Conservation (phyloP, 1,140 invertebrate species). For the Drosophila eugracilis region DNA sequence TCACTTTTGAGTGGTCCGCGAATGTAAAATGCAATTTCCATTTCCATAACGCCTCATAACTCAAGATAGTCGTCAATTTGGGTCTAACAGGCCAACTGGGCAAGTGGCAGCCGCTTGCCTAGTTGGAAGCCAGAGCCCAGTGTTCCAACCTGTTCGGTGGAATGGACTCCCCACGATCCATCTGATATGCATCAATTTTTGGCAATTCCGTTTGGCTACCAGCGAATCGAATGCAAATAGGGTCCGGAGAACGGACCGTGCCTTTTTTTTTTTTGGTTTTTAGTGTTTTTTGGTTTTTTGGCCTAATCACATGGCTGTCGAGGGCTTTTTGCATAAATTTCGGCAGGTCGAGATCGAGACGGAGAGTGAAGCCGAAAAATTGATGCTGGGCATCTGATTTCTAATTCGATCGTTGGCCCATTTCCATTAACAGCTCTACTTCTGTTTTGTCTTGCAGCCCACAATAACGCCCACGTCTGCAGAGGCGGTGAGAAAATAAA, state of each 20-base stretch:
- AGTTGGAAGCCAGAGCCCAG: neutral
- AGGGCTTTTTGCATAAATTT: constrained; percentile 53
- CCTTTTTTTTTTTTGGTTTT: too few species aligned
- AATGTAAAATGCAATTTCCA: constrained; percentile 59
- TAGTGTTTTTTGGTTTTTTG: too few species aligned
- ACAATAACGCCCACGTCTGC: constrained; percentile 46
- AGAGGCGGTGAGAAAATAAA: constrained; percentile 37
- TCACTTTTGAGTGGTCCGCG: constrained; percentile 33
- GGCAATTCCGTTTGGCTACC: constrained; percentile 55
- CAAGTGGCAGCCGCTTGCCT: neutral
- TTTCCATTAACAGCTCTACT: constrained; percentile 50
- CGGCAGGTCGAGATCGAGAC: constrained; percentile 12
- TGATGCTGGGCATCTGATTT: constrained; percentile 38
- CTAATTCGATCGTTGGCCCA: constrained; percentile 57
- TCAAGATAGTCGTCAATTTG: constrained; percentile 60
- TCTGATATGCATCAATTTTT: constrained; percentile 64
- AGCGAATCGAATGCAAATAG: constrained; percentile 68
- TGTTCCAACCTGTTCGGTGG: constrained; percentile 15
- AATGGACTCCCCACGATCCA: constrained; percentile 14
- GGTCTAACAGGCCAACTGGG: constrained; percentile 1
- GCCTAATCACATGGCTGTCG: constrained; percentile 44
- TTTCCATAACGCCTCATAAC: constrained; percentile 64
- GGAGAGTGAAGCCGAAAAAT: constrained; percentile 22
- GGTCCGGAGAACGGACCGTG: constrained; percentile 33
- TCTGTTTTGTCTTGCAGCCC: constrained; percentile 52